Base-by-base conservation (phyloP, 2,888 invertebrate species). In the Tipula unca region DNA sequence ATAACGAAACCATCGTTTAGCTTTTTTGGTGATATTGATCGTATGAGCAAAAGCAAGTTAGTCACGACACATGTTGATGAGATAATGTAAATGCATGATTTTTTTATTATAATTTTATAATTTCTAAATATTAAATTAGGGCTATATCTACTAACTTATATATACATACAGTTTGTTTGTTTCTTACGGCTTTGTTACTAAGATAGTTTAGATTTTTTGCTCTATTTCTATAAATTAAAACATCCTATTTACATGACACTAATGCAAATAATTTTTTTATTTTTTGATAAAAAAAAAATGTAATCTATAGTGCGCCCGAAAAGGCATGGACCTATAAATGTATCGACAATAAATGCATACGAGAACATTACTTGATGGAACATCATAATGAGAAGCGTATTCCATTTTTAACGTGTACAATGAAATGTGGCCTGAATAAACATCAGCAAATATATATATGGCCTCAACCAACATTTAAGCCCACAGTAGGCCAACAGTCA, bases 291-390 rank as follows among this genome's bases (percentile, higher is more conserved):
- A 69, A 17, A 39, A 10, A 2, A 39, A 39, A 39, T 32, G 1
- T 39, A 39, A 48, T 69, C 83, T 85, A 20, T 48, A 91, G 91
- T 87, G 90, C 91, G 85, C 87, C 89, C 54, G 91, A 91, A 87
- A 90, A 90, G 87, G 94, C 94, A 85, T 96, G 96, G 96, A 95
- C 95, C 8, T 96, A 96, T 94, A 92, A 93, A 42, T 96, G 96
- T 89, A 93, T 94, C 85, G 91, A 92, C 82, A 93, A 94, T 87
- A 93, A 94, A 87, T 96, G 96, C 91, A 94, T 95, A 88, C 93
- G 95, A 48, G 90, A 92, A 82, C 91, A 89, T 86, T 90, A 88
- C 87, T 86, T 88, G 88, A 4, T 91, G 92, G 87, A 29, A 10
- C 25, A 89, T 90, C 29, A 88, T 88, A 86, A 90, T 88, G 88